A percentile compares a stretch with the other conserved stretches of the same genome.
These are phyloP conservation scores for Lepus americanus DNA, from an alignment of 2,113 vertebrate species.

Conservation along the genomic window DNA sequence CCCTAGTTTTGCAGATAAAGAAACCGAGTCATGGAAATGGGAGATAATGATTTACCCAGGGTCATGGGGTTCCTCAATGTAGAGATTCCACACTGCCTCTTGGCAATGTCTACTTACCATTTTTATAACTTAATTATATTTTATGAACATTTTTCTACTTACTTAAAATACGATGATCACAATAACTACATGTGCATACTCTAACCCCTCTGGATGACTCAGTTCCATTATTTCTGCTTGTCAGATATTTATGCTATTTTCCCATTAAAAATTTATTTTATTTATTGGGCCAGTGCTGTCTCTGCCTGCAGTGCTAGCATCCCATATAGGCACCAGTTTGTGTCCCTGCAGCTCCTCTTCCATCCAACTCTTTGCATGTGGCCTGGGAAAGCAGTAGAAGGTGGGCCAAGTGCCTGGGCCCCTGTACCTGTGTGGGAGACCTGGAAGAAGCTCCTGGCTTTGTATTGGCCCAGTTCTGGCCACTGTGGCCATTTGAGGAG, in stretches of 20 bases:
- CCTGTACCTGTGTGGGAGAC: too few species aligned
- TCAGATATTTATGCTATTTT: not conserved
- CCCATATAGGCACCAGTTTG: too few species aligned
- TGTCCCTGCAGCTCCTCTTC: too few species aligned
- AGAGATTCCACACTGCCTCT: not conserved
- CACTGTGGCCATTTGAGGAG: too few species aligned
- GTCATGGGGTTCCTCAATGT: not conserved
- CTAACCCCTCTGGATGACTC: not conserved
- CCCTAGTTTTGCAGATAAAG: not conserved
- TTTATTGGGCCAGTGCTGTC: too few species aligned
- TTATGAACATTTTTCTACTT: not conserved
- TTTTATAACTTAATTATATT: not conserved
- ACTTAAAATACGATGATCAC: not conserved
- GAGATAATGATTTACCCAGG: not conserved
- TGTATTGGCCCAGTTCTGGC: too few species aligned
- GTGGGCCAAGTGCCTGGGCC: too few species aligned
- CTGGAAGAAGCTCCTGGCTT: too few species aligned
- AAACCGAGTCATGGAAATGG: not conserved
- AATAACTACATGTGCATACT: not conserved
- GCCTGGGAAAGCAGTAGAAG: too few species aligned
- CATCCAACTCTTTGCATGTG: too few species aligned
- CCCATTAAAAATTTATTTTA: too few species aligned
- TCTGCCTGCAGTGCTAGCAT: too few species aligned
- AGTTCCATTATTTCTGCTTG: not conserved
- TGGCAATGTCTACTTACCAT: not conserved